Evolutionary conservation across 1,140 invertebrate species (phyloP), one percentile per base, ranked within the genome.

Genomic region (Ceratina australensis): DNA sequence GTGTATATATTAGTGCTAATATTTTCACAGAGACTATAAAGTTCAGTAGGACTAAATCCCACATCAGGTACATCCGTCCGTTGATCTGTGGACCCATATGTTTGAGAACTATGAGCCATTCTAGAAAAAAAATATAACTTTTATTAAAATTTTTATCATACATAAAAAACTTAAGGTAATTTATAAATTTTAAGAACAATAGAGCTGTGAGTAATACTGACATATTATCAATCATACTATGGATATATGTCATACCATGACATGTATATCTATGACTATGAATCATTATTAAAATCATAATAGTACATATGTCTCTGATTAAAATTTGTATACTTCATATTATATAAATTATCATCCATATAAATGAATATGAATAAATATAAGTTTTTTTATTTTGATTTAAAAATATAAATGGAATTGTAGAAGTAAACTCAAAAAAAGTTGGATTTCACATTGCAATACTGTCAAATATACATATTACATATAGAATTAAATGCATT

Each of bases 1-100:
- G 94, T 94, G 85, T 95, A 96, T 76, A 97, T 95, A 90, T 97
- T 97, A 65, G 95, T 95, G 1, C 95, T 96, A 75, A 97, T 96
- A 87, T 94, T 94, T 90, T 96, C 95, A 86, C 94, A 95, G 50
- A 96, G 90, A 79, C 94, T 95, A 88, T 96, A 95, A 65, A 96
- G 93, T 90, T 96, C 95, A 42, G 95, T 95, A 16, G 95, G 95
- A 86, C 94, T 95, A 87, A 95, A 95, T 59, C 94, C 94, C 4
- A 95, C 94, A 69, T 95, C 93, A 81, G 95, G 95, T 80, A 94
- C 93, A 85, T 92, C 91, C 54, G 89, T 89, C 83, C 90, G 89
- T 82, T 92, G 90, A 86, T 92, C 91, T 24, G 90, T 92, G 50
- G 91, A 91, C 66, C 92, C 92, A 82, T 93, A 93, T 57, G 86